Percentiles rank a stretch among this genome's conserved stretches.
phyloP scores from a whole-genome alignment of 2,113 vertebrate species.

The Lucifuga dentata region DNA sequence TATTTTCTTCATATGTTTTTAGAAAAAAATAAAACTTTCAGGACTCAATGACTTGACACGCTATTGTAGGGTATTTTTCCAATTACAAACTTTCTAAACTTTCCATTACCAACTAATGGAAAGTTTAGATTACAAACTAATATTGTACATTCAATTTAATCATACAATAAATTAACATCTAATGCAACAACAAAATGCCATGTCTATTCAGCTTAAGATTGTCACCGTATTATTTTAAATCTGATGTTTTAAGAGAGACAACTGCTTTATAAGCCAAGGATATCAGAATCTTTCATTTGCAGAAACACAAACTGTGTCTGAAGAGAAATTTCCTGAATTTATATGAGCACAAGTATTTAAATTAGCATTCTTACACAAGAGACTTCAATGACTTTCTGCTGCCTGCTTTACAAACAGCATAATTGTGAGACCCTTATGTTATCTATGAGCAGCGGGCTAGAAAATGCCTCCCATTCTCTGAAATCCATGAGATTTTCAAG shows the following conservation, averaged over 20 bases:
- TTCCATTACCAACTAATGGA: no score
- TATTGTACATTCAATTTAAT: constrained; percentile 13
- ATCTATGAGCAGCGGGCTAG: constrained; percentile 20
- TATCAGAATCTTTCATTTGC: constrained; percentile 24
- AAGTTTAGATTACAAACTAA: neutral
- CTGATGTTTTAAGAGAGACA: constrained; percentile 4
- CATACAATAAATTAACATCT: constrained; percentile 31
- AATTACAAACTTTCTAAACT: no score
- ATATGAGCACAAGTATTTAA: constrained; percentile 25
- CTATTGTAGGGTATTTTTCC: no score
- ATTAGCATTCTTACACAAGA: constrained; percentile 24
- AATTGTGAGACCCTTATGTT: constrained; percentile 50
- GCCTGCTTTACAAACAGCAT: constrained; percentile 40
- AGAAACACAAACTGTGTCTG: constrained; percentile 27
- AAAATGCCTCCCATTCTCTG: constrained; percentile 29
- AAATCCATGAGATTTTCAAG: constrained; percentile 35
- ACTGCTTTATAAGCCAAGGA: neutral
- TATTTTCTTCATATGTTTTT: no score
- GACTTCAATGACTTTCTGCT: constrained; percentile 29
- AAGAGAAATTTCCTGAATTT: constrained; percentile 34
- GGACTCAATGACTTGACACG: no score
- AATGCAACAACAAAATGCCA: constrained; percentile 32
- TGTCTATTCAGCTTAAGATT: constrained; percentile 7
- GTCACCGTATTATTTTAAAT: constrained; percentile 31
- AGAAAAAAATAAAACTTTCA: no score